A percentile compares a stretch with the other conserved stretches of the same genome.
These are phyloP conservation scores for pig (Sus scrofa) DNA, from an alignment of 2,113 vertebrate genomes.

Conservation along the genomic window DNA sequence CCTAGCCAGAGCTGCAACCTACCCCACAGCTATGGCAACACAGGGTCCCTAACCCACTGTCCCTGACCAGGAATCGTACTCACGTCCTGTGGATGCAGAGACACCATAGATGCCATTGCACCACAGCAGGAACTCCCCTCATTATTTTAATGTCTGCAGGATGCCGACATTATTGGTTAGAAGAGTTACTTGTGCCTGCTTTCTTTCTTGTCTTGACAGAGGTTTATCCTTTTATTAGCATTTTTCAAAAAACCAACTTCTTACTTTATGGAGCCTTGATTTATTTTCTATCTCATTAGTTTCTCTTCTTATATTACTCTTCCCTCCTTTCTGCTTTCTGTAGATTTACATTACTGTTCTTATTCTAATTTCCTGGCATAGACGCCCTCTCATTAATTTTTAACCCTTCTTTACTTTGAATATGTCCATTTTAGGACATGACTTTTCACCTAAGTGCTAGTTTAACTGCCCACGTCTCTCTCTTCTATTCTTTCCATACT, in stretches of 20 bases:
- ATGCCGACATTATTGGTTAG: background rate
- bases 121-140: background rate
- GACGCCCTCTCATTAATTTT: background rate
- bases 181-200: background rate
- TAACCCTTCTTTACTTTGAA: background rate
- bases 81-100: too few species aligned
- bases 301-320: background rate
- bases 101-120: too few species aligned
- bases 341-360: background rate
- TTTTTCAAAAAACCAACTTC: background rate
- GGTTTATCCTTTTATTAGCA: background rate
- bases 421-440: background rate
- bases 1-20: too few species aligned
- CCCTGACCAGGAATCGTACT: too few species aligned
- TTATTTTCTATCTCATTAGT: slow-evolving; percentile 19
- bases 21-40: too few species aligned
- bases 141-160: background rate
- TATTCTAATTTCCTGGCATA: background rate
- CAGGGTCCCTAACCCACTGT: too few species aligned
- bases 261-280: background rate
- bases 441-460: background rate
- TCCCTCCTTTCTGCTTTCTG: background rate
- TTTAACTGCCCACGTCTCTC: background rate
- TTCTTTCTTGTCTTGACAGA: background rate
- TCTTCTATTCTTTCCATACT: background rate